Percentiles rank a stretch among this genome's conserved stretches.
Evolutionary conservation across 2,113 vertebrate species (phyloP).

Genomic region (Aleadryas rufinucha): DNA sequence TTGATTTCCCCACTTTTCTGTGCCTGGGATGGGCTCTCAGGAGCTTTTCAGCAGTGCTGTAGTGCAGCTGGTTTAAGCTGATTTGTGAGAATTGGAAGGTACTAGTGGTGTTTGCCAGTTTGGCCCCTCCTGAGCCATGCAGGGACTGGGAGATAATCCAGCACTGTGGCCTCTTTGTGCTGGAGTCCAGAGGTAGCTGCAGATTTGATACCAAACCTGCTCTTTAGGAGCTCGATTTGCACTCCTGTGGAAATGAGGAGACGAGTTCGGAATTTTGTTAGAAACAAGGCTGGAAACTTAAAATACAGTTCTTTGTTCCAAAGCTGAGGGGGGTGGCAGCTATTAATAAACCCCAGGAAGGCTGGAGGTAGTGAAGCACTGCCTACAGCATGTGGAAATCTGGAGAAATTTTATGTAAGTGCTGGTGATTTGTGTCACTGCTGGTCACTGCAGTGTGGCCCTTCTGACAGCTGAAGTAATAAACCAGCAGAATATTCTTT

Average conservation of each 20-base stretch:
- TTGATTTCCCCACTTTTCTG: background rate
- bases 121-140: background rate
- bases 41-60: background rate
- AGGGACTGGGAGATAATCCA: background rate
- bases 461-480: background rate
- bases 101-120: background rate
- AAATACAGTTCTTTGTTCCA: background rate
- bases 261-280: background rate
- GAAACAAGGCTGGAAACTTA: background rate
- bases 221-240: background rate
- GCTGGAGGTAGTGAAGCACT: background rate
- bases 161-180: background rate
- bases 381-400: background rate
- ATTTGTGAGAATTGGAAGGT: background rate
- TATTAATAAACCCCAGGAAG: background rate
- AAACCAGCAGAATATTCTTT: background rate
- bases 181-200: background rate
- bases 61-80: background rate
- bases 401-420: background rate
- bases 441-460: background rate
- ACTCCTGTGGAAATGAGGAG: background rate
- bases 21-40: background rate
- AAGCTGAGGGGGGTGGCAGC: background rate
- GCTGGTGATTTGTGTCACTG: background rate
- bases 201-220: background rate